A percentile compares a stretch with the other conserved stretches of the same genome.
phyloP scores from a whole-genome alignment of 2,113 vertebrate species.

The Etheostoma cragini region DNA sequence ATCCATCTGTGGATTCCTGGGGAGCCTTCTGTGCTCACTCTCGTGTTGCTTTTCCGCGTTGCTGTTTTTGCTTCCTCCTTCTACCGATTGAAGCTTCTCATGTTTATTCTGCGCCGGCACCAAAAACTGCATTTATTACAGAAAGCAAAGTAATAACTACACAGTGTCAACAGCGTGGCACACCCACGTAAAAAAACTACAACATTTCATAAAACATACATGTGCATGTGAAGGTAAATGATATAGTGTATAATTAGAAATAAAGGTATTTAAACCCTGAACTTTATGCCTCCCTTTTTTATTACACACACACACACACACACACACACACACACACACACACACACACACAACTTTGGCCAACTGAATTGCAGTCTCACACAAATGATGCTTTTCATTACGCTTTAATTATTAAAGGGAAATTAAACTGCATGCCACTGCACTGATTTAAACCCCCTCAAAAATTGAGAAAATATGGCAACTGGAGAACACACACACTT shows the following conservation, averaged over 20 bases:
- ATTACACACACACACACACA: not conserved
- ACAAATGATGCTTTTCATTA: slow-evolving; percentile 30
- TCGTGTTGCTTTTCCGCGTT: slow-evolving; percentile 66
- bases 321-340: not conserved
- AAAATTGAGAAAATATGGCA: slow-evolving; percentile 48
- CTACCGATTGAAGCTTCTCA: slow-evolving; percentile 61
- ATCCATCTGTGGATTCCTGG: slow-evolving; percentile 74
- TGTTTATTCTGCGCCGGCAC: slow-evolving; percentile 70
- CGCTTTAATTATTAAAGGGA: slow-evolving; percentile 33
- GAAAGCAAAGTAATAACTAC: slow-evolving; percentile 57
- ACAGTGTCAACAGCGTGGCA: slow-evolving; percentile 37
- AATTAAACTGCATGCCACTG: slow-evolving; percentile 33
- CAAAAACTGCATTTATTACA: slow-evolving; percentile 71
- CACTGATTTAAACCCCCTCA: slow-evolving; percentile 29
- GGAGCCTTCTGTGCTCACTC: slow-evolving; percentile 59
- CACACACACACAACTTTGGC: not conserved
- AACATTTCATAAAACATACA: slow-evolving; percentile 24
- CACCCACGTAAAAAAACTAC: slow-evolving; percentile 34
- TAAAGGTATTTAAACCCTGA: slow-evolving; percentile 2
- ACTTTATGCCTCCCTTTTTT: slow-evolving; percentile 3
- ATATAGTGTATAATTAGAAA: slow-evolving; percentile 41
- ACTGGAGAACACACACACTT: slow-evolving; percentile 42
- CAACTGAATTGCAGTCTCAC: slow-evolving; percentile 16
- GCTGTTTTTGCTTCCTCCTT: slow-evolving; percentile 68
- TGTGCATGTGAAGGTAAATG: slow-evolving; percentile 29